phyloP scores from a whole-genome alignment of 2,113 vertebrate genomes.

The Eudorcas thomsonii region DNA sequence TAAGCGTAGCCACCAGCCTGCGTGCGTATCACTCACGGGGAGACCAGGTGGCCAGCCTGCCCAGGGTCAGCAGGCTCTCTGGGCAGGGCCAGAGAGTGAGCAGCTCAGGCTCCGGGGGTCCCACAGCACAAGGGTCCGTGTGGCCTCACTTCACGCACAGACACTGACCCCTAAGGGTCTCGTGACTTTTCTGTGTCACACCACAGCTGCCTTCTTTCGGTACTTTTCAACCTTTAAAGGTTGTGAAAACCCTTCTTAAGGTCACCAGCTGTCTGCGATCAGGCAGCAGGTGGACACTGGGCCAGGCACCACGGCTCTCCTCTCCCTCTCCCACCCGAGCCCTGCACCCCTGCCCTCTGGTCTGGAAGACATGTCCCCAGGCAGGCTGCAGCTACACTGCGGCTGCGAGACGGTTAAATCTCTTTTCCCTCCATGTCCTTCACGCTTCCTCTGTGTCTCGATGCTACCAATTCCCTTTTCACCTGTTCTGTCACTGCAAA shows the following conservation, averaged over 20 bases:
- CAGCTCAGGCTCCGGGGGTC: rapidly evolving
- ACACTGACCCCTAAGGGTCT: not conserved
- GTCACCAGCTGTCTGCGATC: not conserved
- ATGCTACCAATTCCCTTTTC: not conserved
- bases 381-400: rapidly evolving
- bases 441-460: not conserved
- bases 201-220: not conserved
- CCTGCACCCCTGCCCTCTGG: not conserved
- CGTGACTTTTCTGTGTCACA: not conserved
- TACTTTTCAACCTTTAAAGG: not conserved
- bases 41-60: not conserved
- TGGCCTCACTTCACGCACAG: rapidly evolving
- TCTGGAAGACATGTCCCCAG: not conserved
- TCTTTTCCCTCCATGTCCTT: not conserved
- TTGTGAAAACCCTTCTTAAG: not conserved
- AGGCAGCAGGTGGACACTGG: not conserved
- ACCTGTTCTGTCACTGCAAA: not conserved
- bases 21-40: rapidly evolving
- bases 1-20: not conserved
- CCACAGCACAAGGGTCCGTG: rapidly evolving
- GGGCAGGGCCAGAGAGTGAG: no score
- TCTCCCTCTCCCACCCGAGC: not conserved
- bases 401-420: rapidly evolving
- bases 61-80: not conserved
- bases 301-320: rapidly evolving